Evolutionary conservation across 35 echinoderm and acorn worm genomes (phyloP).

Genomic region (Stichopus chloronotus): DNA sequence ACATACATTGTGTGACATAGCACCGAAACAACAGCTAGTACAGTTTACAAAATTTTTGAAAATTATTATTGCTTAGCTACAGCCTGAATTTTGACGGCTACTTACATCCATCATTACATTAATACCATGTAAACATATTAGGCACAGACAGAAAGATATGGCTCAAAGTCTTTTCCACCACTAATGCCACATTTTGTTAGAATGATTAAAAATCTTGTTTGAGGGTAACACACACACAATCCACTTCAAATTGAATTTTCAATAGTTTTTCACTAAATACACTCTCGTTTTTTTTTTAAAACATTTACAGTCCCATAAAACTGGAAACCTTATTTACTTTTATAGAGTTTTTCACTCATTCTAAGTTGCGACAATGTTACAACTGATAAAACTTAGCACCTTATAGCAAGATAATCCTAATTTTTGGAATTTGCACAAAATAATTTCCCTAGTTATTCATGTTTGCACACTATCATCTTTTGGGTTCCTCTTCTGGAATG

Average conservation of each 20-base stretch:
- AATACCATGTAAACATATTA: conserved; percentile 21
- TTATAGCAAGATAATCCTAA: conserved; percentile 8
- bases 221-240: conserved; percentile 7
- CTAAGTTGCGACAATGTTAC: not conserved
- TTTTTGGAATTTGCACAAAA: conserved; percentile 26
- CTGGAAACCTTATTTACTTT: not conserved
- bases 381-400: not conserved
- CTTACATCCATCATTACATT: not conserved
- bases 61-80: conserved; percentile 15
- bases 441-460: conserved; percentile 1
- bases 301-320: conserved; percentile 25
- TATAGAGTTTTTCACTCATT: not conserved
- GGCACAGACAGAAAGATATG: not conserved
- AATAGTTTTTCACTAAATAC: not conserved
- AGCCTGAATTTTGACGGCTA: not conserved
- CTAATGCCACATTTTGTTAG: not conserved
- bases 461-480: conserved; percentile 49
- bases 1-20: not conserved
- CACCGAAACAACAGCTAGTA: not conserved
- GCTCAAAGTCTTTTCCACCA: not conserved
- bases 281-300: not conserved
- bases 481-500: conserved; percentile 44
- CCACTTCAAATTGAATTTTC: not conserved
- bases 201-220: not conserved
- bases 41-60: not conserved